Evolutionary conservation across 2,888 invertebrate species (phyloP), one percentile per base, ranked within the genome.

Genomic region (Melolontha melolontha): DNA sequence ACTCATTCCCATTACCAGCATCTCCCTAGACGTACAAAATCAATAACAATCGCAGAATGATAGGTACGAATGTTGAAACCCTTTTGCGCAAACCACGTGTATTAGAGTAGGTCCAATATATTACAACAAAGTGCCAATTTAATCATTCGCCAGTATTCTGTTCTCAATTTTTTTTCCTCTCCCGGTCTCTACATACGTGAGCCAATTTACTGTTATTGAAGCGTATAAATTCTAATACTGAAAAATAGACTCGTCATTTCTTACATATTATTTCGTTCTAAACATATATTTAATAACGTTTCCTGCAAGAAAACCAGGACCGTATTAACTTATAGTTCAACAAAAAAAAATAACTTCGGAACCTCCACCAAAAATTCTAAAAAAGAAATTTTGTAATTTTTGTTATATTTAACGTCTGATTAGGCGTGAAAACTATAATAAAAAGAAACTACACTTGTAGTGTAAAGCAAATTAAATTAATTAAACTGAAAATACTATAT

Each of bases 11-110:
- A 67, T 54, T 63, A 63, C 62, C 41, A 49, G 49, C 59, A 50
- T 50, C 59, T 44, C 34, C 7, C 34, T 41, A 42, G 59, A 62
- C 62, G 52, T 62, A 41, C 51, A 55, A 50, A 67, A 67, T 67
- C 67, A 67, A 67, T 67, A 67, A 57, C 67, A 67, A 67, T 67
- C 62, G 67, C 41, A 62, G 34, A 51, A 27, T 22, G 66, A 59
- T 57, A 64, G 52, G 42, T 51, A 64, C 40, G 41, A 29, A 42
- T 42, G 51, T 17, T n/a, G 64, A 42, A 64, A 64, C 64, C 64
- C 64, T 64, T 64, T 64, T 51, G 52, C 22, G 29, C 42, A 44
- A 44, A 50, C 50, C 50, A 41, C 51, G 22, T 51, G 64, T 40
- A 57, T 57, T 57, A 57, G 57, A 57, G 34, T 14, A n/a, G 44